Evolutionary conservation across 1,140 invertebrate genomes (phyloP).

Genomic region (Pseudomyrmex cubaensis): DNA sequence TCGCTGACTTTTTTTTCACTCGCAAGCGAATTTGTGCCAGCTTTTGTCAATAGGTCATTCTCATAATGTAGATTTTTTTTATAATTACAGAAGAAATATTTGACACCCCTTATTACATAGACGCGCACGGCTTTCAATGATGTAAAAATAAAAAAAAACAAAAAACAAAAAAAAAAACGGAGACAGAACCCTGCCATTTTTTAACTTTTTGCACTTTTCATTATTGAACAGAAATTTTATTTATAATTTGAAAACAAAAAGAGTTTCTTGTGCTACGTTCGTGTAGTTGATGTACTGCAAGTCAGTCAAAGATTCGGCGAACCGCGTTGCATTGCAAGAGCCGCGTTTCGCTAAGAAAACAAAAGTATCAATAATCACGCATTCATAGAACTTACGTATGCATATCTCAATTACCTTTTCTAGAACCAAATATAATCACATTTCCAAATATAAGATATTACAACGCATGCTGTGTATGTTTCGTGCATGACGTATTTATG

Average conservation of each 20-base stretch:
- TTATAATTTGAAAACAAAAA: no score
- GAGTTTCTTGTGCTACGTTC: neutral
- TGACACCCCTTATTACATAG: neutral
- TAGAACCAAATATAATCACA: neutral
- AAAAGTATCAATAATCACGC: neutral
- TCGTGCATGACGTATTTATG: conserved; percentile 13
- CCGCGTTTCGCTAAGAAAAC: conserved; percentile 6
- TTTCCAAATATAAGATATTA: no score
- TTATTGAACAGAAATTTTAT: no score
- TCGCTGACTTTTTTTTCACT: conserved; percentile 42
- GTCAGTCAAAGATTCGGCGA: neutral
- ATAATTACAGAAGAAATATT: neutral
- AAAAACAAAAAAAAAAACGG: neutral
- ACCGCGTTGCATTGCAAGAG: neutral
- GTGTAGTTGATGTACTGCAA: neutral
- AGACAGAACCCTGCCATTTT: conserved; percentile 53
- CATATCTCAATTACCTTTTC: no score
- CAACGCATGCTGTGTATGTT: neutral
- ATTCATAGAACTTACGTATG: neutral
- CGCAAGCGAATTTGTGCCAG: conserved; percentile 34
- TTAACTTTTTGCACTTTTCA: neutral
- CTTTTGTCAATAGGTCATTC: conserved; percentile 20
- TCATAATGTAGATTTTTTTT: neutral
- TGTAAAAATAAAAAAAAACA: neutral
- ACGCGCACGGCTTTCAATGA: conserved; percentile 64